phyloP scores from a whole-genome alignment of 2,797 vertebrate species.

The Paratrypauchen microcephalus region DNA sequence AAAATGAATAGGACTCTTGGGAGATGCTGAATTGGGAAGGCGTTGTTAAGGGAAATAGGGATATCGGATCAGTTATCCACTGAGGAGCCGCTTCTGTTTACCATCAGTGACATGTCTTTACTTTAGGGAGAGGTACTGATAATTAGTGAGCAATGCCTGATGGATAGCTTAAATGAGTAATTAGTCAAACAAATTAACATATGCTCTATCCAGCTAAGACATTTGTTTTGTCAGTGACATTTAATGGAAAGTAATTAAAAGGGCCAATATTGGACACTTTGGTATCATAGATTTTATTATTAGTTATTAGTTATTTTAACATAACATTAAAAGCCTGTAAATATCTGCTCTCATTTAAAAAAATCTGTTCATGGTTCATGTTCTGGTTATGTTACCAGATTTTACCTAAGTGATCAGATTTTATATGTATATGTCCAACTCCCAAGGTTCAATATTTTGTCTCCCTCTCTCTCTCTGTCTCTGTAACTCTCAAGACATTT shows the following conservation, averaged over 20 bases:
- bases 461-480: neutral
- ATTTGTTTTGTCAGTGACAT: slow-evolving; percentile 12
- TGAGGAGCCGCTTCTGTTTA: slow-evolving; percentile 19
- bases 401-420: too few species aligned
- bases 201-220: slow-evolving; percentile 10
- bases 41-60: slow-evolving; percentile 47
- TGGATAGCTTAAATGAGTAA: slow-evolving; percentile 27
- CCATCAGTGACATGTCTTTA: slow-evolving; percentile 6
- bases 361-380: neutral
- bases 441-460: neutral
- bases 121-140: slow-evolving; percentile 17
- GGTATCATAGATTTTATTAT: neutral
- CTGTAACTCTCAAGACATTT: neutral
- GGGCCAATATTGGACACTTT: neutral
- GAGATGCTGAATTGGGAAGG: slow-evolving; percentile 51
- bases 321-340: neutral
- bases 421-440: too few species aligned
- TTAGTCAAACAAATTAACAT: slow-evolving; percentile 12
- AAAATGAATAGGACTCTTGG: slow-evolving; percentile 62
- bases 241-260: neutral
- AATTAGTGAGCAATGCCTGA: slow-evolving; percentile 36
- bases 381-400: neutral
- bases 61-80: slow-evolving; percentile 13
- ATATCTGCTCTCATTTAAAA: neutral
- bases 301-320: too few species aligned